These are phyloP conservation scores for Ophioderma brevispina DNA, from an alignment of 35 echinoderm and acorn worm species.

Conservation along the genomic window DNA sequence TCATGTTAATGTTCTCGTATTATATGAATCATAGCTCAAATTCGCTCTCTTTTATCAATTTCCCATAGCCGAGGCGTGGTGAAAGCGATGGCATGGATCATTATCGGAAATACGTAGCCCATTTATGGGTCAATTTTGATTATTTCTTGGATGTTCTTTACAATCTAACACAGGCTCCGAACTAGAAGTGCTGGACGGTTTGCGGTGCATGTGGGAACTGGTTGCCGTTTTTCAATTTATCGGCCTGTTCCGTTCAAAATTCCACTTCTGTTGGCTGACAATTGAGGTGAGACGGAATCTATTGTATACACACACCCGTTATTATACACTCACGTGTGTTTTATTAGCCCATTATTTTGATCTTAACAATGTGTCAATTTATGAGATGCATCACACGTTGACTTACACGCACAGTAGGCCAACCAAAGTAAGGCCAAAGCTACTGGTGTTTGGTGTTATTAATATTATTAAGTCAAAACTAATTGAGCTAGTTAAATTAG, in stretches of 20 bases:
- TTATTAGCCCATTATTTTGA: neutral
- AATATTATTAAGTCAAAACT: no score
- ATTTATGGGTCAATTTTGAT: neutral
- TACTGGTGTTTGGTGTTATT: no score
- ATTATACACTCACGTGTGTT: neutral
- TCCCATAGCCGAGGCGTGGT: neutral
- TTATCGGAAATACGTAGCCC: neutral
- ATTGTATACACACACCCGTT: neutral
- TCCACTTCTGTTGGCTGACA: conserved; percentile 15
- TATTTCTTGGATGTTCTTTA: neutral
- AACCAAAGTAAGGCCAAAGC: no score
- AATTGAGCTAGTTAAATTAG: no score
- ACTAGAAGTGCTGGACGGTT: conserved; percentile 22
- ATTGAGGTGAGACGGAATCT: conserved; percentile 13
- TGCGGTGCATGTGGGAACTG: conserved; percentile 43
- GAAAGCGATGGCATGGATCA: neutral
- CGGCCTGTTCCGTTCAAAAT: conserved; percentile 30
- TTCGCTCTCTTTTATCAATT: neutral
- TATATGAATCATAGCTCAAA: neutral
- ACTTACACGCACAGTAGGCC: no score
- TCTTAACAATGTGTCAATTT: neutral
- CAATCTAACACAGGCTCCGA: neutral
- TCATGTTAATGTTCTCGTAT: neutral
- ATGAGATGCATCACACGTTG: neutral
- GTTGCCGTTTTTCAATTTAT: conserved; percentile 44